phyloP scores from a whole-genome alignment of 2,888 invertebrate genomes.

The Noctua fimbriata region DNA sequence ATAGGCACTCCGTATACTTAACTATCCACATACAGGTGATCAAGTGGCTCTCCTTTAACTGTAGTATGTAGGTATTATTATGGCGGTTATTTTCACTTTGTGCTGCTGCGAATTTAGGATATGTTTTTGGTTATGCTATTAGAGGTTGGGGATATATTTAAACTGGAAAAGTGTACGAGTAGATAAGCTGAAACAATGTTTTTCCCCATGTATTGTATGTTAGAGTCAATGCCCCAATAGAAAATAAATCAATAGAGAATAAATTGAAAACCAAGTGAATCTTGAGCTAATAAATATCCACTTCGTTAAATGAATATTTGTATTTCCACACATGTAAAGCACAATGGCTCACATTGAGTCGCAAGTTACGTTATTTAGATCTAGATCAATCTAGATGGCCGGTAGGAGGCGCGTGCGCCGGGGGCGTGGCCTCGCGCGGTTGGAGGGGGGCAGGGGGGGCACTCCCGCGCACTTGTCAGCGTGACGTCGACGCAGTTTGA shows the following conservation, averaged over 20 bases:
- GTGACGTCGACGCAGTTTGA: constrained; percentile 77
- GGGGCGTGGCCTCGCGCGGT: constrained; percentile 79
- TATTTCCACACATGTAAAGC: constrained; percentile 47
- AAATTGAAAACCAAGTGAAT: constrained; percentile 23
- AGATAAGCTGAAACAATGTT: background rate
- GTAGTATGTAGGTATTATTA: constrained; percentile 49
- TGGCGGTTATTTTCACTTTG: constrained; percentile 24
- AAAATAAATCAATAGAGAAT: constrained; percentile 16
- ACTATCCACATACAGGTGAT: constrained; percentile 80
- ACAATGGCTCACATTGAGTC: constrained; percentile 64
- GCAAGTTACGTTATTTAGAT: constrained; percentile 74
- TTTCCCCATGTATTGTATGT: background rate
- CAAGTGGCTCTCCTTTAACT: constrained; percentile 68
- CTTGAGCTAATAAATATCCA: constrained; percentile 34
- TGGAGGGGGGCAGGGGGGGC: constrained; percentile 76
- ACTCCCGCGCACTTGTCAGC: constrained; percentile 84
- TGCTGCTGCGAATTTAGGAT: constrained; percentile 9
- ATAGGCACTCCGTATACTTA: constrained; percentile 79
- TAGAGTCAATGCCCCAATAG: constrained; percentile 25
- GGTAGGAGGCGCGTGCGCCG: constrained; percentile 82
- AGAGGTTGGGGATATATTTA: background rate
- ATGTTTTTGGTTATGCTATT: background rate
- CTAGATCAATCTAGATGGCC: constrained; percentile 86
- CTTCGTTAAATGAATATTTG: constrained; percentile 39
- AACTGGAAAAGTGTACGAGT: background rate